phyloP scores from a whole-genome alignment of 2,113 vertebrate genomes.

The Physeter macrocephalus region DNA sequence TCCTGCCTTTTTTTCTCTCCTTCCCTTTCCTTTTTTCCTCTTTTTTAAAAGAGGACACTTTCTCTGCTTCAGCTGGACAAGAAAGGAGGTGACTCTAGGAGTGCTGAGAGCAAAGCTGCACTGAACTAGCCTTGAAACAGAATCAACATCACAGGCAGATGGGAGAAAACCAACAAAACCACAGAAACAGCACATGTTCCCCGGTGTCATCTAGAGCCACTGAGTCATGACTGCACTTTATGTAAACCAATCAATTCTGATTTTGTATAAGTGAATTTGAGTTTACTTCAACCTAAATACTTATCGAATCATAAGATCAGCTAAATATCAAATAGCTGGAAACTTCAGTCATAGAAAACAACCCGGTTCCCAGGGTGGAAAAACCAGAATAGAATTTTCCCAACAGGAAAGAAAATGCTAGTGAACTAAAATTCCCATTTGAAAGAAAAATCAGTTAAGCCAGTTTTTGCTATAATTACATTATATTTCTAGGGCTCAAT shows the following conservation, averaged over 20 bases:
- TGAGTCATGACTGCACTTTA: not conserved
- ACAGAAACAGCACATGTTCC: not conserved
- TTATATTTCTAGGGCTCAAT: not conserved
- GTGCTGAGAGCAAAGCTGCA: not conserved
- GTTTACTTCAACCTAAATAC: not conserved
- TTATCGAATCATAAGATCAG: not conserved
- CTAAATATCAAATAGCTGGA: not conserved
- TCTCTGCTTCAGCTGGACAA: not conserved
- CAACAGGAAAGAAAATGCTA: not conserved
- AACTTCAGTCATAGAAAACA: not conserved
- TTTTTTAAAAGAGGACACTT: not conserved
- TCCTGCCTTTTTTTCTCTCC: accelerated
- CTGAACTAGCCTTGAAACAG: not conserved
- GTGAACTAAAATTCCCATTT: not conserved
- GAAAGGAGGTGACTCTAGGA: not conserved
- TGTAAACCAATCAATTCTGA: not conserved
- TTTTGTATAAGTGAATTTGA: not conserved
- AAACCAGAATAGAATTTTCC: not conserved
- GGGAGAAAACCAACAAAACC: not conserved
- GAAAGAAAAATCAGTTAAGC: not conserved
- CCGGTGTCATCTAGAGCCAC: not conserved
- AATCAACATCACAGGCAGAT: not conserved
- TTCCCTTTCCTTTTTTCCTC: not conserved
- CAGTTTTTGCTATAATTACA: not conserved
- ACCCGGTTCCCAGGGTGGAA: not conserved